Evolutionary conservation across 2,797 vertebrate species (phyloP).

Genomic region (Catamblyrhynchus diadema): DNA sequence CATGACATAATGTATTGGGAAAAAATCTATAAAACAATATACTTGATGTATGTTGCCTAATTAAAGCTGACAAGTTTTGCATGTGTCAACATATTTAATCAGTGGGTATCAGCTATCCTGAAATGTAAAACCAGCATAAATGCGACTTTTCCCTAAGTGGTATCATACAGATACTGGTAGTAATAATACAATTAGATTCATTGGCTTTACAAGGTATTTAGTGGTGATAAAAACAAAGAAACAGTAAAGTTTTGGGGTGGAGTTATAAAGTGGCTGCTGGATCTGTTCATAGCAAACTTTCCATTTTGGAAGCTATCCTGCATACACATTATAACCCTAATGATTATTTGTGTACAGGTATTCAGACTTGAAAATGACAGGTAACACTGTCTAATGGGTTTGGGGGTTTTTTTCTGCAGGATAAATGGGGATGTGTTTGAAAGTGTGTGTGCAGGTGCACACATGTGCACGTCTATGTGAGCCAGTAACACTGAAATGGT

Average conservation of each 20-base stretch:
- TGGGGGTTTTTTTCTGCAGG: not conserved
- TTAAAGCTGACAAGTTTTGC: not conserved
- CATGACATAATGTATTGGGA: not conserved
- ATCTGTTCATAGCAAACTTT: not conserved
- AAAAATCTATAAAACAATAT: not conserved
- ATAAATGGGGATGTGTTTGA: not conserved
- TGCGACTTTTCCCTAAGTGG: not conserved
- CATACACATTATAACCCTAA: not conserved
- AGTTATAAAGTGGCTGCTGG: not conserved
- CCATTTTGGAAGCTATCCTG: not conserved
- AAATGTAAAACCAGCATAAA: not conserved
- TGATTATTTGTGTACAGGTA: not conserved
- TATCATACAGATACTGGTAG: not conserved
- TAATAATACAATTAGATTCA: not conserved
- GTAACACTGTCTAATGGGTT: rapidly evolving
- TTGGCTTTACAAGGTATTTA: not conserved
- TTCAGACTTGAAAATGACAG: not conserved
- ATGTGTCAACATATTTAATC: not conserved
- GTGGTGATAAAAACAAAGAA: not conserved
- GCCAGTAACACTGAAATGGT: not conserved
- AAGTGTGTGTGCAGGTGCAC: not conserved
- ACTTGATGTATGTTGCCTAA: not conserved
- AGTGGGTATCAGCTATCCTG: not conserved
- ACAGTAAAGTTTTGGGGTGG: not conserved
- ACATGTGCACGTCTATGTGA: rapidly evolving